A percentile compares a stretch with the other conserved stretches of the same genome.
These are phyloP conservation scores for Ceratina calcarata DNA, from an alignment of 1,140 invertebrate genomes.

Conservation along the genomic window DNA sequence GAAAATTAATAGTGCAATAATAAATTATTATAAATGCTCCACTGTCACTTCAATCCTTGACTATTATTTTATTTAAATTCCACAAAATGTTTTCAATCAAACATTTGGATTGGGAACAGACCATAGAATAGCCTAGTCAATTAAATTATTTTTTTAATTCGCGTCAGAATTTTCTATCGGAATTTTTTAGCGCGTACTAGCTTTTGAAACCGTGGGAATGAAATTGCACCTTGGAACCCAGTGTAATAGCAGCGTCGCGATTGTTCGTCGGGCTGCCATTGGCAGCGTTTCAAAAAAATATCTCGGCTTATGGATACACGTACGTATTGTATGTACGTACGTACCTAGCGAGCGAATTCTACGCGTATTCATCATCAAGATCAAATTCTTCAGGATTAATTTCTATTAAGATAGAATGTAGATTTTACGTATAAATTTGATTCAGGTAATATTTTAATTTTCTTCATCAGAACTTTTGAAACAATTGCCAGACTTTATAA, in stretches of 20 bases:
- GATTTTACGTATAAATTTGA: neutral
- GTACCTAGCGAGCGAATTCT: no score
- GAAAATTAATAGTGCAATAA: neutral
- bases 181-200: constrained; percentile 8
- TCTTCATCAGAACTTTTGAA: neutral
- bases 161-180: constrained; percentile 5
- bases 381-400: neutral
- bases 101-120: no score
- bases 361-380: neutral
- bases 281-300: constrained; percentile 28
- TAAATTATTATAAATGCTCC: no score
- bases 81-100: neutral
- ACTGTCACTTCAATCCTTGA: neutral
- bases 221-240: constrained; percentile 14
- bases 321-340: no score
- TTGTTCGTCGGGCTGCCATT: constrained; percentile 21
- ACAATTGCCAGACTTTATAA: no score
- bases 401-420: neutral
- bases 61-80: neutral
- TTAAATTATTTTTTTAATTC: constrained; percentile 16
- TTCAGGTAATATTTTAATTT: neutral
- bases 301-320: neutral
- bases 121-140: constrained; percentile 2
- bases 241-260: constrained; percentile 9
- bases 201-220: constrained; percentile 17